phyloP scores from a whole-genome alignment of 2,888 invertebrate genomes.

The Blastobasis adustella region DNA sequence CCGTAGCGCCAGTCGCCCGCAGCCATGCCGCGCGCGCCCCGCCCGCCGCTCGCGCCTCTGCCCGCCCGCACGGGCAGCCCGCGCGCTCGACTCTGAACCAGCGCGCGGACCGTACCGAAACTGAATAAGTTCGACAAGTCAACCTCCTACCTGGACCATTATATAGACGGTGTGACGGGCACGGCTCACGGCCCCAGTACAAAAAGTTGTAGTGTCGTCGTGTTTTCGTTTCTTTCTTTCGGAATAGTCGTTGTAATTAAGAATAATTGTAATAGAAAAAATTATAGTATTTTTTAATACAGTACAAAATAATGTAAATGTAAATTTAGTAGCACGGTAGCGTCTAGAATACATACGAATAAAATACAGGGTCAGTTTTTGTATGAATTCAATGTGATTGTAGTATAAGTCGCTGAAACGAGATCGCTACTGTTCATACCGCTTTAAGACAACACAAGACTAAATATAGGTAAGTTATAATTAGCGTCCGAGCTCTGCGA shows the following conservation, averaged over 20 bases:
- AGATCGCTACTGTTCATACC: slow-evolving; percentile 60
- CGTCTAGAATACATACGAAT: slow-evolving; percentile 65
- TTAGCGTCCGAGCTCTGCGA: no score
- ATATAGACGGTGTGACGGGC: slow-evolving; percentile 47
- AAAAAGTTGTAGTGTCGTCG: slow-evolving; percentile 37
- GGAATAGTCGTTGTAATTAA: slow-evolving; percentile 62
- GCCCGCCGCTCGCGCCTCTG: slow-evolving; percentile 20
- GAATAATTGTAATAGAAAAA: slow-evolving; percentile 43
- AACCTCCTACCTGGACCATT: slow-evolving; percentile 73
- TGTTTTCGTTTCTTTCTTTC: slow-evolving; percentile 40
- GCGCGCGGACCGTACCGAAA: slow-evolving; percentile 57
- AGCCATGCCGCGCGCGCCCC: slow-evolving; percentile 35
- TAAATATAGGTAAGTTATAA: neutral
- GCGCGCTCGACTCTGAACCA: slow-evolving; percentile 25
- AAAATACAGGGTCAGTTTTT: slow-evolving; percentile 73
- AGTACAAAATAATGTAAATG: slow-evolving; percentile 71
- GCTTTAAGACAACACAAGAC: slow-evolving; percentile 53
- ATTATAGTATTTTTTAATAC: slow-evolving; percentile 62
- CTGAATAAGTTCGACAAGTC: slow-evolving; percentile 75
- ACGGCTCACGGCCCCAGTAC: slow-evolving; percentile 21
- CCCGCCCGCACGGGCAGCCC: slow-evolving; percentile 13
- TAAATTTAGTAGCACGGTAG: slow-evolving; percentile 45
- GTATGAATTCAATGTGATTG: slow-evolving; percentile 75
- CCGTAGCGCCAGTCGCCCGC: slow-evolving; percentile 23
- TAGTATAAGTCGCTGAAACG: slow-evolving; percentile 66